These are phyloP conservation scores for Oligia latruncula DNA, from an alignment of 2,888 invertebrate genomes.

Conservation along the genomic window DNA sequence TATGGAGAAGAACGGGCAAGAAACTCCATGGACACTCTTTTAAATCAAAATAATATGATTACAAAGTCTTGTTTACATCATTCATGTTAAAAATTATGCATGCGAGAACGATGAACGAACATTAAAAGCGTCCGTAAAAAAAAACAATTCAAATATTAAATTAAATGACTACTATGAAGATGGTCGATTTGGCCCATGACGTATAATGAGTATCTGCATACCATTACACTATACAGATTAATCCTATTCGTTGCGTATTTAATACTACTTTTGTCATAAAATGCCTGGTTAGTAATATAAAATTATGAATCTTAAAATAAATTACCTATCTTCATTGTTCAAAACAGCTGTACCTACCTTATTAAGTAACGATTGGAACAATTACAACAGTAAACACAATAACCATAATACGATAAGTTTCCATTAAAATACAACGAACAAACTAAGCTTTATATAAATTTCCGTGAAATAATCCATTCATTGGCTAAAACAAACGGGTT, in stretches of 20 bases:
- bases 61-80: no score
- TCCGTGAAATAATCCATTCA: conserved; percentile 46
- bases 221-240: not conserved
- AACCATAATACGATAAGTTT: conserved; percentile 6
- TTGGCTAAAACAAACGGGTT: conserved; percentile 38
- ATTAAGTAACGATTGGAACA: not conserved
- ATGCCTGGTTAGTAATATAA: not conserved
- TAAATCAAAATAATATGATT: no score
- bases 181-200: no score
- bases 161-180: no score
- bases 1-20: no score
- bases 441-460: conserved; percentile 36
- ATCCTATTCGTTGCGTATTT: not conserved
- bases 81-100: no score
- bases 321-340: not conserved
- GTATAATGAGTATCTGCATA: not conserved
- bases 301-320: not conserved
- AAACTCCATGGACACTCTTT: no score
- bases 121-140: no score
- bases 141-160: no score
- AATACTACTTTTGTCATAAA: not conserved
- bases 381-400: conserved; percentile 1
- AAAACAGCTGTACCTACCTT: not conserved
- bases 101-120: no score
- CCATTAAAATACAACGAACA: conserved; percentile 44